A percentile compares a stretch with the other conserved stretches of the same genome.
phyloP scores from a whole-genome alignment of 2,113 vertebrate species.

The pig (Sus scrofa) region T2T-Sscrofa CM000822.6:56799501-56800000 shows the following conservation, averaged over 20 bases:
- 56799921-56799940: not conserved
- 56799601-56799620: conserved; percentile 42
- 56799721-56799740: not conserved
- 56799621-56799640: conserved; percentile 72
- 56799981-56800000: not conserved
- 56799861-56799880: not conserved
- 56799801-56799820: no score
- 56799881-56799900: not conserved
- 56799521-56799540: conserved; percentile 74
- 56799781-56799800: no score
- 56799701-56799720: conserved; percentile 66
- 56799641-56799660: not conserved
- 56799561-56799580: conserved; percentile 77
- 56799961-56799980: not conserved
- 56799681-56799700: conserved; percentile 71
- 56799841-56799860: not conserved
- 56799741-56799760: not conserved
- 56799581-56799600: conserved; percentile 77
- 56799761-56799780: not conserved
- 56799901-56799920: not conserved
- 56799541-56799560: conserved; percentile 24
- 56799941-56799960: not conserved
- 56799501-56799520: conserved; percentile 34
- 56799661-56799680: conserved; percentile 77
- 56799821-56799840: no score